A percentile compares a stretch with the other conserved stretches of the same genome.
Evolutionary conservation across 2,888 invertebrate genomes (phyloP).

Genomic region (Thera obeliscata): DNA sequence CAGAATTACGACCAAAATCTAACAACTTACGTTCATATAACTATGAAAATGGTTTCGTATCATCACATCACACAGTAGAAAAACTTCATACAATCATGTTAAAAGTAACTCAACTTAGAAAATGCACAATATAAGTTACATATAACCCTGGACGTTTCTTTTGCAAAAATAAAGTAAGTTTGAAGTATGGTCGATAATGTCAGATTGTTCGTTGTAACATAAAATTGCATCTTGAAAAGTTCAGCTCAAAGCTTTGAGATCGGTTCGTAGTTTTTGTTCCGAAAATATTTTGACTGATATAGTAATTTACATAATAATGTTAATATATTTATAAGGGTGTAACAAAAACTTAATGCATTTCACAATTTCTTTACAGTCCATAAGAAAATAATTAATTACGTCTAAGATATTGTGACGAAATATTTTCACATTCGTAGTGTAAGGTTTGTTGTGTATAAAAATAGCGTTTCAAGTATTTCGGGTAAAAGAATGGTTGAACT

Average conservation of each 20-base stretch:
- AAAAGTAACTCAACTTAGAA: no score
- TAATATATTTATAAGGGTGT: conserved; percentile 81
- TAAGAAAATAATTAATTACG: conserved; percentile 73
- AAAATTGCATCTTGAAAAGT: conserved; percentile 3
- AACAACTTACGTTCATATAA: no score
- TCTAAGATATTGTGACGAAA: conserved; percentile 79
- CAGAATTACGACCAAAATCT: conserved; percentile 11
- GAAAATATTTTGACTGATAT: conserved; percentile 83
- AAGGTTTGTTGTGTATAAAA: conserved; percentile 82
- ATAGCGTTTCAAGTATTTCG: conserved; percentile 77
- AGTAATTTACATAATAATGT: conserved; percentile 77
- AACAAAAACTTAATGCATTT: conserved; percentile 83
- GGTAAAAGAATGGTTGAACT: conserved; percentile 74
- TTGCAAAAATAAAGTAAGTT: neutral
- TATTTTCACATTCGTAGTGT: conserved; percentile 81
- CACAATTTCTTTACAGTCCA: conserved; percentile 83
- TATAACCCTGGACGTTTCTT: neutral
- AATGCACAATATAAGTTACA: no score
- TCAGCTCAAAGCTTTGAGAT: conserved; percentile 41
- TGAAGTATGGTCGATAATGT: neutral
- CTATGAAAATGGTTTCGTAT: no score
- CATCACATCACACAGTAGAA: no score
- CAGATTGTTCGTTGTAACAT: conserved; percentile 8
- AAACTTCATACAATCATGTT: no score
- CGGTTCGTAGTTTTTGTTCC: conserved; percentile 68